Evolutionary conservation across 2,797 vertebrate genomes (phyloP).

Genomic region (Molossus molossus): DNA sequence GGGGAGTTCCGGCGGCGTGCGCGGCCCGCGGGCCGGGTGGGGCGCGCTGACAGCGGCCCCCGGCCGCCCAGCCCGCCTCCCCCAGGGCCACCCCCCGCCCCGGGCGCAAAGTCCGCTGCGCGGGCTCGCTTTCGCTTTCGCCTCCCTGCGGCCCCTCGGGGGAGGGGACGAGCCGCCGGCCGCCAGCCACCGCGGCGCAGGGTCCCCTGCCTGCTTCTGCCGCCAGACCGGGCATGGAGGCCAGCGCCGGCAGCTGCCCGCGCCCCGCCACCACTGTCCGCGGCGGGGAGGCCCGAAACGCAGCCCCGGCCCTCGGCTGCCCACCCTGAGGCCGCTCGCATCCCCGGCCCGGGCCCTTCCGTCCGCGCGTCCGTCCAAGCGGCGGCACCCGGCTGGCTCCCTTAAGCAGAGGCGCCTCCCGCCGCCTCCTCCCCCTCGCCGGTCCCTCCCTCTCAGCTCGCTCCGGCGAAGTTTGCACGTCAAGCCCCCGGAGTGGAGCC

Average conservation of each 20-base stretch:
- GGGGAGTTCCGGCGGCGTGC: slow-evolving; percentile 81
- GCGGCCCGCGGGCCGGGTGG: slow-evolving; percentile 83
- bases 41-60: slow-evolving; percentile 74
- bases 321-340: slow-evolving; percentile 75
- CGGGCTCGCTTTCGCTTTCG: slow-evolving; percentile 82
- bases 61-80: slow-evolving; percentile 17
- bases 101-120: slow-evolving; percentile 78
- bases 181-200: slow-evolving; percentile 55
- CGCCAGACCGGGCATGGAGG: background rate
- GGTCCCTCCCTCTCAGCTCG: slow-evolving; percentile 86
- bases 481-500: slow-evolving; percentile 85
- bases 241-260: background rate
- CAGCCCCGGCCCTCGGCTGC: slow-evolving; percentile 31
- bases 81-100: slow-evolving; percentile 10
- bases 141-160: slow-evolving; percentile 37
- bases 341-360: slow-evolving; percentile 83
- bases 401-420: slow-evolving; percentile 86
- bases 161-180: slow-evolving; percentile 69
- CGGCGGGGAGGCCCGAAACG: background rate
- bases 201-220: background rate
- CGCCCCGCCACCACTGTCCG: background rate
- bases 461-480: slow-evolving; percentile 87
- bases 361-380: slow-evolving; percentile 80
- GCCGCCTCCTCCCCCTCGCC: slow-evolving; percentile 82
- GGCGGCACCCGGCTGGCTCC: slow-evolving; percentile 83